Percentiles rank a stretch among this genome's conserved stretches.
Evolutionary conservation across 2,888 invertebrate genomes (phyloP).

Genomic region (Nomada flava): DNA sequence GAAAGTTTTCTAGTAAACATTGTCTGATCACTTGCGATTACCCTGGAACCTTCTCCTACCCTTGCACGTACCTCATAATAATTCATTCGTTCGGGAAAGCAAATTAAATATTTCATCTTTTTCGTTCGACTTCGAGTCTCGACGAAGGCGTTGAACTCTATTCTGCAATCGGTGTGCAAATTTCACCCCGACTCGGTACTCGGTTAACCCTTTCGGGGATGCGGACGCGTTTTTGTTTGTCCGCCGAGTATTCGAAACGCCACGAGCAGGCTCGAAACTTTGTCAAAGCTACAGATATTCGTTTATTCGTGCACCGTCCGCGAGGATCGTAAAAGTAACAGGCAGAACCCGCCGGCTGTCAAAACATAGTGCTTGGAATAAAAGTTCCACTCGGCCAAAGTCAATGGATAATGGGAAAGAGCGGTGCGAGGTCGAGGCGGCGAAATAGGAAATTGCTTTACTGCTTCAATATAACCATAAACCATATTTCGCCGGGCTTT

Average conservation of each 20-base stretch:
- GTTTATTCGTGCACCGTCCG: background rate
- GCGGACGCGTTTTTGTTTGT: no score
- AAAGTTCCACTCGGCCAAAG: conserved; percentile 63
- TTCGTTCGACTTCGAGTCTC: no score
- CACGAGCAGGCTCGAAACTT: no score
- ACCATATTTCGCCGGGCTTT: conserved; percentile 70
- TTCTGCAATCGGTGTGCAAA: no score
- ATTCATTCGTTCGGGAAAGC: background rate
- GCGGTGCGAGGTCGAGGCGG: conserved; percentile 42
- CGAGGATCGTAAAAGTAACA: conserved; percentile 78
- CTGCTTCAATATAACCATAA: conserved; percentile 77
- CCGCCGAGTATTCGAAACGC: no score
- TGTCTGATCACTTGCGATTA: background rate
- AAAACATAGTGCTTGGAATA: conserved; percentile 76
- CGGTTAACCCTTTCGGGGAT: no score
- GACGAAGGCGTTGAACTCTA: no score
- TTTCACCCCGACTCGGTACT: no score
- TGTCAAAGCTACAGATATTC: no score
- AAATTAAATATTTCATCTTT: no score
- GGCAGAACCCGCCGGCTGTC: conserved; percentile 82
- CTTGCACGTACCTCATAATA: background rate
- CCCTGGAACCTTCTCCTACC: background rate
- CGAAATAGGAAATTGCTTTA: conserved; percentile 74
- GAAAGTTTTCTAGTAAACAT: conserved; percentile 65
- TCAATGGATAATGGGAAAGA: conserved; percentile 61